These are phyloP conservation scores for Xenotilapia caudafasciata DNA, from an alignment of 2,113 vertebrate genomes.

Conservation along the genomic window DNA sequence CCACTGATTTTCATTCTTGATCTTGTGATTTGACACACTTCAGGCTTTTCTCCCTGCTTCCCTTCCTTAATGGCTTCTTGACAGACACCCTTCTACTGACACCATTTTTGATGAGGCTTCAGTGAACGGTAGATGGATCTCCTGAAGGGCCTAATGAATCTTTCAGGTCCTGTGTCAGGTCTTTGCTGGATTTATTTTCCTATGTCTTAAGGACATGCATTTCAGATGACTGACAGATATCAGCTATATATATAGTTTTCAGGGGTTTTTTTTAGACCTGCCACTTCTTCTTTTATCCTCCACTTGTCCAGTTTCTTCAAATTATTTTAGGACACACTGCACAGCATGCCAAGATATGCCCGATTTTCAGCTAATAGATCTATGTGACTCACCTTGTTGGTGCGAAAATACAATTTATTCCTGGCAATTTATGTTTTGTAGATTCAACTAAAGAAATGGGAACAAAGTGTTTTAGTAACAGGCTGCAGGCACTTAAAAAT, in stretches of 20 bases:
- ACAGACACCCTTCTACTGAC: neutral
- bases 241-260: neutral
- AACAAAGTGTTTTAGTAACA: neutral
- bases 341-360: neutral
- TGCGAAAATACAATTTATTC: neutral
- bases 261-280: accelerated
- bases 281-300: neutral
- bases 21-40: neutral
- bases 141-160: neutral
- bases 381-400: neutral
- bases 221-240: neutral
- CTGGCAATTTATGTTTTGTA: neutral
- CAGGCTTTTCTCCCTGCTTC: neutral
- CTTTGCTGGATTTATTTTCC: neutral
- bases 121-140: neutral
- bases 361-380: neutral
- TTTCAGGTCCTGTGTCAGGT: neutral
- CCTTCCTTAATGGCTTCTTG: neutral
- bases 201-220: neutral
- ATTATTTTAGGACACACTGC: neutral
- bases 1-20: neutral
- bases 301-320: neutral
- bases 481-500: neutral
- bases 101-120: neutral
- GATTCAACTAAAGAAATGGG: neutral